Conservation (phyloP, 2,888 invertebrate genomes). For the Ormyrus labotus region DNA sequence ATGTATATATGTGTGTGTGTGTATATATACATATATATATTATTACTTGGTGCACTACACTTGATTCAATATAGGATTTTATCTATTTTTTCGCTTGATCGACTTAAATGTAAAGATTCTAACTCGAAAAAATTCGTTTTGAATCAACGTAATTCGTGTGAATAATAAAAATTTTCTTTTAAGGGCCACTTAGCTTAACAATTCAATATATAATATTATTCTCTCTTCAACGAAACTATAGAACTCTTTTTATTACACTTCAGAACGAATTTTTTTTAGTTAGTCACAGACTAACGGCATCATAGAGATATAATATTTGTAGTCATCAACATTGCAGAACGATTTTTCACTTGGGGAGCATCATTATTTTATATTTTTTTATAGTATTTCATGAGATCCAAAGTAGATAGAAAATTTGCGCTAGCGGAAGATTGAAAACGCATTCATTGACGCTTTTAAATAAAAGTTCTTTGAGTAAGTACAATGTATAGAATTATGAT, state of each 20-base stretch:
- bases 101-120: slow-evolving; percentile 1
- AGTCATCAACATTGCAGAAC: slow-evolving; percentile 34
- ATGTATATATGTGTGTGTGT: too few species aligned
- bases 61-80: slow-evolving; percentile 13
- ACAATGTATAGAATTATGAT: slow-evolving; percentile 45
- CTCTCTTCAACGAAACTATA: slow-evolving; percentile 50
- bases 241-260: slow-evolving; percentile 40
- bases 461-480: slow-evolving; percentile 40
- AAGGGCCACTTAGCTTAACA: slow-evolving; percentile 54
- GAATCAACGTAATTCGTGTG: slow-evolving; percentile 38
- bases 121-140: slow-evolving; percentile 47
- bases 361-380: slow-evolving; percentile 7
- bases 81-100: slow-evolving; percentile 3
- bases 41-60: neutral
- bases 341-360: slow-evolving; percentile 19
- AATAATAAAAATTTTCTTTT: slow-evolving; percentile 44
- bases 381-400: slow-evolving; percentile 39
- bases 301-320: slow-evolving; percentile 47
- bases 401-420: slow-evolving; percentile 54
- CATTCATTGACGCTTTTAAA: slow-evolving; percentile 51
- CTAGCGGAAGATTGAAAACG: slow-evolving; percentile 55
- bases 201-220: slow-evolving; percentile 53
- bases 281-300: slow-evolving; percentile 54
- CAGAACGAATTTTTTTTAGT: slow-evolving; percentile 52
- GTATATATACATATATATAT: too few species aligned